phyloP scores from a whole-genome alignment of 2,113 vertebrate species.

The Oceanodroma tethys region DNA sequence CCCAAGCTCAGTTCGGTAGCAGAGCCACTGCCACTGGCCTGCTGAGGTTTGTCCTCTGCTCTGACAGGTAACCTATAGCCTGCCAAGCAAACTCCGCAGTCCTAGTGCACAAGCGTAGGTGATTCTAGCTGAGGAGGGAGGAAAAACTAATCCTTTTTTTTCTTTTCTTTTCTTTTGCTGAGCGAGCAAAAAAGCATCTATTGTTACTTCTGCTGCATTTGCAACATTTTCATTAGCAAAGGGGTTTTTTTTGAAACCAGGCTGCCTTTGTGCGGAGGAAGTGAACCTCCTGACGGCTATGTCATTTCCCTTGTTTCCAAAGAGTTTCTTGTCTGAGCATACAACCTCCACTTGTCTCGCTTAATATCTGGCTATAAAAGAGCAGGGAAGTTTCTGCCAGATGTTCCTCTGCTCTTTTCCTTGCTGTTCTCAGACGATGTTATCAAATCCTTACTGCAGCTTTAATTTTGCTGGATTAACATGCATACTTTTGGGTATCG shows the following conservation, averaged over 20 bases:
- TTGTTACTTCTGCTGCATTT: background rate
- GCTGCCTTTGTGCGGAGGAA: conserved; percentile 52
- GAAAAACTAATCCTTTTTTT: rapidly evolving
- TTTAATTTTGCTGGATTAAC: background rate
- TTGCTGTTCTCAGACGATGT: background rate
- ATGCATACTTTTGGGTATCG: background rate
- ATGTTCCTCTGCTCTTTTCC: background rate
- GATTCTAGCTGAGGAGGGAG: background rate
- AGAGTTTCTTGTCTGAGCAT: background rate
- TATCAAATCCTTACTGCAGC: background rate
- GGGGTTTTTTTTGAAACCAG: conserved; percentile 1
- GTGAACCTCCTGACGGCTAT: conserved; percentile 34
- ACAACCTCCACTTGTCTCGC: background rate
- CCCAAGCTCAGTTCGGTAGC: background rate
- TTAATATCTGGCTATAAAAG: background rate
- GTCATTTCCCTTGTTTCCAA: conserved; percentile 60
- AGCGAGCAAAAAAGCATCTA: background rate
- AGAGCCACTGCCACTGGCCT: background rate
- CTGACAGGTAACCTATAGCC: background rate
- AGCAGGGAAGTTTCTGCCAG: background rate
- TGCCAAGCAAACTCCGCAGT: background rate
- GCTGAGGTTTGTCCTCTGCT: background rate
- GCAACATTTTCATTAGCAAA: conserved; percentile 27
- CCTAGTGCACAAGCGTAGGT: rapidly evolving
- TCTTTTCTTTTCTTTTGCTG: background rate